Base-by-base conservation (phyloP, 1,140 invertebrate species). In the Triops cancriformis region DNA sequence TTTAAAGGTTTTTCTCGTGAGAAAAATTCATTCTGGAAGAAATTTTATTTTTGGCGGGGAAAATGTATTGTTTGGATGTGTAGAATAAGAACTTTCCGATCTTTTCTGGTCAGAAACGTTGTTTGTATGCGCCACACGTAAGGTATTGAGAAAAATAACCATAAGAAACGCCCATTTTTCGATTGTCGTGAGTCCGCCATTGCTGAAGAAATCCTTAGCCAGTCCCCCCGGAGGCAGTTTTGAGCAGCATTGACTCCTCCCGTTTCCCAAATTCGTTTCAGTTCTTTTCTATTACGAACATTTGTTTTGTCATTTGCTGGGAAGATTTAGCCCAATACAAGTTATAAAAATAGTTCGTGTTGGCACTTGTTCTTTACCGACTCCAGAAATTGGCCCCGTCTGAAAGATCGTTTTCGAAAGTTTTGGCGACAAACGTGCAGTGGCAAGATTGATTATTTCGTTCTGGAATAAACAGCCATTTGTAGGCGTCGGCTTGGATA, bases 111-210 rank as follows among this genome's bases (percentile, higher is more conserved):
- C 14, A 64, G 23, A 64, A 23, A 64, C 51, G 14, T 18, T 64
- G 11, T 11, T 64, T 23, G 51, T 23, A 23, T 64, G 51, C 51
- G 23, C 18, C 51, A n/a, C 7, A 14, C 51, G 9, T 23, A 64
- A 64, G 51, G 23, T n/a, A 14, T 64, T 64, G 51, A 64, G 23
- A 23, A 64, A 11, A 64, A 64, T n/a, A 64, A 64, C 9, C 5
- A 64, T 18, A 64, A 64, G 51, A 64, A 64, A 64, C 51, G 51
- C 51, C 18, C 51, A 64, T 64, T 64, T 64, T 64, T n/a, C 51
- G 23, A 64, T 64, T n/a, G 10, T 64, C 5, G 10, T n/a, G 23
- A 18, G 51, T 64, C 23, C 14, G 18, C 14, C 31, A 37, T 37
- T 37, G 31, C 7, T 37, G 31, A 37, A 37, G 31, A 37, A 4